Conservation (phyloP, 2,113 vertebrate species). For the Xiphias gladius region DNA sequence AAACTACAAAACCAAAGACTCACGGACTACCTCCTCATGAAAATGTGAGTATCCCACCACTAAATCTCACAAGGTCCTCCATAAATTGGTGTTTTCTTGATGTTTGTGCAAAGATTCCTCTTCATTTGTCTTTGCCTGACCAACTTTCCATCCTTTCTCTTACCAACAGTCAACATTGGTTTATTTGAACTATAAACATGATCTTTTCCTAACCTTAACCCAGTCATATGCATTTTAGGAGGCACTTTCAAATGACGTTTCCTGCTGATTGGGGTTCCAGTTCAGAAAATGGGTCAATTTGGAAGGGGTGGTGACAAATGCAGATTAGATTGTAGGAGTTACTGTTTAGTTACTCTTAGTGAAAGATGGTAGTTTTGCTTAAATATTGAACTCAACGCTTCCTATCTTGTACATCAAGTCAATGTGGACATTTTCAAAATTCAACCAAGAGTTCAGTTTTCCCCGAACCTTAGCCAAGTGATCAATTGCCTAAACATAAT, state of each 20-base stretch:
- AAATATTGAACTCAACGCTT: neutral
- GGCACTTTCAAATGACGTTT: neutral
- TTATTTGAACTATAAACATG: neutral
- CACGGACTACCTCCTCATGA: neutral
- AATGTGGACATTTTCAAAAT: neutral
- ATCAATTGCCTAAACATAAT: neutral
- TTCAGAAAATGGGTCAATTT: too few species aligned
- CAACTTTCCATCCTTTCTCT: neutral
- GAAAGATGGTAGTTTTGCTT: neutral
- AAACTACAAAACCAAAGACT: constrained; percentile 11
- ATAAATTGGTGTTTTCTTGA: neutral
- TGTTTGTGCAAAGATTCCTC: neutral
- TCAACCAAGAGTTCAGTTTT: neutral
- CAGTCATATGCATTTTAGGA: neutral
- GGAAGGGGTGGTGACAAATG: too few species aligned
- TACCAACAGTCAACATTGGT: neutral
- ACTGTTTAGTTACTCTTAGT: too few species aligned
- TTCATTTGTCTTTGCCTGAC: neutral
- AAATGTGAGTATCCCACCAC: neutral
- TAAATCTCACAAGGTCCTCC: neutral
- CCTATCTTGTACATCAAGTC: neutral
- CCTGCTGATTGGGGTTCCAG: neutral
- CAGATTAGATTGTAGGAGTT: too few species aligned
- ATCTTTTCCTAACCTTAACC: neutral
- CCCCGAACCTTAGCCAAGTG: neutral